A percentile compares a stretch with the other conserved stretches of the same genome.
Conservation (phyloP, 2,113 vertebrate species). For the Platysteira castanea region DNA sequence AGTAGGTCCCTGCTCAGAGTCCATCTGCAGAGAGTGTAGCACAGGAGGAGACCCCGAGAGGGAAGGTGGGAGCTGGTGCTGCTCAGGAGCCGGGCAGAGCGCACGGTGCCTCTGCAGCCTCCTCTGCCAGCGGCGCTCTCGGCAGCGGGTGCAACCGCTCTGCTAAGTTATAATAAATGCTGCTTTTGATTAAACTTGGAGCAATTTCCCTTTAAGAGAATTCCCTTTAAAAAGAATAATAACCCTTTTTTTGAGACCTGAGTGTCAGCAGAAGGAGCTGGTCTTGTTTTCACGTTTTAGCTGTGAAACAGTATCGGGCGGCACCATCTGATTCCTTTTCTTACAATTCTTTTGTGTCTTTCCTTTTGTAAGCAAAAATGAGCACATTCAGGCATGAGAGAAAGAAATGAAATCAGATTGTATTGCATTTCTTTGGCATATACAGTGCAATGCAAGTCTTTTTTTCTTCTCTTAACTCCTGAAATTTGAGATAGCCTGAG, state of each 20-base stretch:
- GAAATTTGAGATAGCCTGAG: conserved; percentile 51
- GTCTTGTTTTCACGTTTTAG: conserved; percentile 57
- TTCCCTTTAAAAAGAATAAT: conserved; percentile 40
- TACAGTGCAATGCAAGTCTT: background rate
- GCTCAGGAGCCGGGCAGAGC: background rate
- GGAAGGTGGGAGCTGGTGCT: background rate
- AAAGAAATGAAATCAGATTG: conserved; percentile 65
- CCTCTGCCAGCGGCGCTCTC: background rate
- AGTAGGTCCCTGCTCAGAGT: background rate
- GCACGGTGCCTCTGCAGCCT: background rate
- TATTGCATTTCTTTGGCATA: conserved; percentile 60
- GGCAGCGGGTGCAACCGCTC: rapidly evolving
- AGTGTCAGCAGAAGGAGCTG: conserved; percentile 11
- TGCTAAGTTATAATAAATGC: background rate
- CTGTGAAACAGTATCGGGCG: conserved; percentile 46
- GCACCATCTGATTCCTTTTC: conserved; percentile 69
- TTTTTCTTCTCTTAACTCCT: conserved; percentile 28
- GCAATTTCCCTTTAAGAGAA: conserved; percentile 50
- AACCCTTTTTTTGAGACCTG: conserved; percentile 9
- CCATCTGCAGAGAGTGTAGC: background rate
- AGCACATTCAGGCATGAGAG: conserved; percentile 56
- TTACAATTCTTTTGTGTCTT: conserved; percentile 65
- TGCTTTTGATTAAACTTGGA: background rate
- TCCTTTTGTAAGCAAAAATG: conserved; percentile 69
- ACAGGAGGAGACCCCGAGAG: rapidly evolving